phyloP scores from a whole-genome alignment of 2,113 vertebrate genomes.

The Emydura subglobosa region DNA sequence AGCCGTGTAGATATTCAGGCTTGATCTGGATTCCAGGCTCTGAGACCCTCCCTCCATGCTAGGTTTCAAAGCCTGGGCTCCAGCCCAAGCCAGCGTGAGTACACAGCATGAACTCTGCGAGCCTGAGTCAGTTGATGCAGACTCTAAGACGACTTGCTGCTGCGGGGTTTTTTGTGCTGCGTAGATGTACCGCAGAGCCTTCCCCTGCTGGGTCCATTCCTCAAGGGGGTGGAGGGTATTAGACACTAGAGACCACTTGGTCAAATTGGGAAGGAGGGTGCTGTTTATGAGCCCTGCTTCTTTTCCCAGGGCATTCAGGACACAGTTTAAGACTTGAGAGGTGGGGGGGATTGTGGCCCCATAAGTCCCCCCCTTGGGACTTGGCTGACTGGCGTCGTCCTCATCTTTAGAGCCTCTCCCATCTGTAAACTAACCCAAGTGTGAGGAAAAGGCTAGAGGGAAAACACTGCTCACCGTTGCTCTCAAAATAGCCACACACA shows the following conservation, averaged over 20 bases:
- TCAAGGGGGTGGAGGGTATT: background rate
- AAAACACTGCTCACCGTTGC: background rate
- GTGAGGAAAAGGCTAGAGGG: background rate
- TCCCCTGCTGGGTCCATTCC: background rate
- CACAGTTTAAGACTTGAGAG: background rate
- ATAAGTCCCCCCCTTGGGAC: background rate
- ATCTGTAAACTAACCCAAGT: background rate
- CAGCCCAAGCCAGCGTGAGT: too few relatives aligned
- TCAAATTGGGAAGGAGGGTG: background rate
- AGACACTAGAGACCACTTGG: background rate
- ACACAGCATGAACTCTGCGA: background rate
- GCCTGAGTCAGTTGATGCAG: background rate
- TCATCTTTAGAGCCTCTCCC: background rate
- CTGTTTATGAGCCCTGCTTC: background rate
- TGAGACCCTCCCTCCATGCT: too few relatives aligned
- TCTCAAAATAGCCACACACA: background rate
- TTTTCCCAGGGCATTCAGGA: background rate
- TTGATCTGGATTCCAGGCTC: too few relatives aligned
- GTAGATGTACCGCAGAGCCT: background rate
- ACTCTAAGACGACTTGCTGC: background rate
- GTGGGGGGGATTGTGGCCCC: too few relatives aligned
- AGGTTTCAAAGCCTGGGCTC: too few relatives aligned
- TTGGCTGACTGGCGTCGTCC: background rate
- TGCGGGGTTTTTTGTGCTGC: background rate
- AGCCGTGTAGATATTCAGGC: too few relatives aligned